Evolutionary conservation across 1,140 invertebrate genomes (phyloP).

Genomic region (Drosophila subobscura): DNA sequence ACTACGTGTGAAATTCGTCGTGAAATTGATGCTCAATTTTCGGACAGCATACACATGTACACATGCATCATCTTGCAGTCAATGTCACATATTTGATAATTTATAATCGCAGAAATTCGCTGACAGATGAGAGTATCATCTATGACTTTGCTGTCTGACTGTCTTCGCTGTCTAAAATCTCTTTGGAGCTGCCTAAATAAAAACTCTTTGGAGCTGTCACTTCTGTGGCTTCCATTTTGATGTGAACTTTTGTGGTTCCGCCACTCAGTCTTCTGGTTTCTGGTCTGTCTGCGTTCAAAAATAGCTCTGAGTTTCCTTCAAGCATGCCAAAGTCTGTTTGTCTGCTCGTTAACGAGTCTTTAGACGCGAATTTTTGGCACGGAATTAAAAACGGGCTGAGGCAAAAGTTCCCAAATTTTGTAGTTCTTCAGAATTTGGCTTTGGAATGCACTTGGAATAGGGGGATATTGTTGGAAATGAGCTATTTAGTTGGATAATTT

Average conservation of each 20-base stretch:
- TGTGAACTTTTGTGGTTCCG: slow-evolving; percentile 24
- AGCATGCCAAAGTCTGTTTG: slow-evolving; percentile 51
- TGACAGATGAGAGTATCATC: neutral
- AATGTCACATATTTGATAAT: slow-evolving; percentile 9
- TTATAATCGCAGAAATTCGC: neutral
- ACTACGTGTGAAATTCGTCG: slow-evolving; percentile 57
- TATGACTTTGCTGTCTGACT: neutral
- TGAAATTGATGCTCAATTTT: slow-evolving; percentile 29
- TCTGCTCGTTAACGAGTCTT: slow-evolving; percentile 44
- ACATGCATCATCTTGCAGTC: neutral
- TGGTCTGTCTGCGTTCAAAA: slow-evolving; percentile 42
- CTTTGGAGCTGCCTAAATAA: too few species aligned
- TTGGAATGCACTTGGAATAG: too few species aligned
- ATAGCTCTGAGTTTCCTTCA: slow-evolving; percentile 28
- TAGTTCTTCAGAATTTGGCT: neutral
- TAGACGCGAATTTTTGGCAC: slow-evolving; percentile 34
- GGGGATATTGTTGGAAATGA: too few species aligned
- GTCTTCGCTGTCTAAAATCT: neutral
- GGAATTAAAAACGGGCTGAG: slow-evolving; percentile 9
- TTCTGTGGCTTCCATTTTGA: slow-evolving; percentile 14
- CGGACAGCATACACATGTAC: neutral
- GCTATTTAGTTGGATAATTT: too few species aligned
- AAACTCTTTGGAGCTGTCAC: neutral
- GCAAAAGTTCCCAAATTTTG: slow-evolving; percentile 10
- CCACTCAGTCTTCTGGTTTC: slow-evolving; percentile 21